Percentiles rank a stretch among this genome's conserved stretches.
phyloP scores from a whole-genome alignment of 2,888 invertebrate species.

The Volucella bombylans region DNA sequence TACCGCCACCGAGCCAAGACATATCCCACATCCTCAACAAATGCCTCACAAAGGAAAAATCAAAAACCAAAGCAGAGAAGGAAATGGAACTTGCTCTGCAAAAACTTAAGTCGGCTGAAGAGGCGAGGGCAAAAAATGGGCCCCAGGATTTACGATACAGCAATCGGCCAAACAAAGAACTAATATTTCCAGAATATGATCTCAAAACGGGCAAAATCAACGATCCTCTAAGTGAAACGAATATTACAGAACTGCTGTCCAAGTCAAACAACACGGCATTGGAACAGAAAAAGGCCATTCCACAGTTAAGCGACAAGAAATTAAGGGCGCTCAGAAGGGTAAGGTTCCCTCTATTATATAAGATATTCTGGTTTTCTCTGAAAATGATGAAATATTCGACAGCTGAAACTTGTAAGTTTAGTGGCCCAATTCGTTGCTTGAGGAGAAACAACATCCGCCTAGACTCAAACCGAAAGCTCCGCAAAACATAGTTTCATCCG shows the following conservation, averaged over 20 bases:
- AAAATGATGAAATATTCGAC: conserved; percentile 82
- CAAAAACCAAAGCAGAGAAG: conserved; percentile 68
- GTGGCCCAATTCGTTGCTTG: conserved; percentile 76
- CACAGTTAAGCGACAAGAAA: conserved; percentile 82
- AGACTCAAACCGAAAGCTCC: conserved; percentile 76
- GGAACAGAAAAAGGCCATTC: conserved; percentile 84
- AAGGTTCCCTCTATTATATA: conserved; percentile 59
- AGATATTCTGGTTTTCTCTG: background rate
- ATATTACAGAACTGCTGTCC: conserved; percentile 76
- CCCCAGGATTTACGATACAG: conserved; percentile 42
- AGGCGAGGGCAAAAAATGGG: conserved; percentile 64
- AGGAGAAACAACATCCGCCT: conserved; percentile 74
- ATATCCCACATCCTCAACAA: conserved; percentile 75
- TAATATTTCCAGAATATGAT: conserved; percentile 75
- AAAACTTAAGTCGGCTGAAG: conserved; percentile 75
- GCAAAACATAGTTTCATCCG: conserved; percentile 78
- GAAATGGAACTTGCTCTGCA: conserved; percentile 75
- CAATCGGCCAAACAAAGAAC: conserved; percentile 55
- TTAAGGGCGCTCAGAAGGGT: conserved; percentile 82
- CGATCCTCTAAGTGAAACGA: conserved; percentile 68
- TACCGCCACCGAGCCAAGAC: conserved; percentile 76
- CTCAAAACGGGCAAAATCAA: conserved; percentile 74
- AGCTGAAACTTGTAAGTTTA: conserved; percentile 78
- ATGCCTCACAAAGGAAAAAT: conserved; percentile 56
- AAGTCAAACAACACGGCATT: conserved; percentile 81